A percentile compares a stretch with the other conserved stretches of the same genome.
These are phyloP conservation scores for Rhea americana DNA, from an alignment of 2,113 vertebrate genomes.

Conservation along the genomic window DNA sequence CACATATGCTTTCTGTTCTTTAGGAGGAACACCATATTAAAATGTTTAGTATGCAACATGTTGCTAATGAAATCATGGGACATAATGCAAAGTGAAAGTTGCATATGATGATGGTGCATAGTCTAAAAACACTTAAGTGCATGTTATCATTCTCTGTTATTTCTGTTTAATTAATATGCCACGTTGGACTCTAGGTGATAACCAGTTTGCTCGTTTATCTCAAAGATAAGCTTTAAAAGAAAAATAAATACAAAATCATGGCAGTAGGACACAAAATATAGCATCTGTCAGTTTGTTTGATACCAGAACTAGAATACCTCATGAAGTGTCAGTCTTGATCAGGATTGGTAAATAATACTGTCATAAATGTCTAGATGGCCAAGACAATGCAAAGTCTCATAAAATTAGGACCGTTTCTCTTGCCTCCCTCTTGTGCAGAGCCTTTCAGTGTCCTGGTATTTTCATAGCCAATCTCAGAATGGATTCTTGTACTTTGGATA, in stretches of 20 bases:
- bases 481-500: background rate
- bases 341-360: background rate
- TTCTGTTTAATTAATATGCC: background rate
- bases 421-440: background rate
- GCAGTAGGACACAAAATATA: background rate
- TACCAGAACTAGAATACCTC: background rate
- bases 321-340: background rate
- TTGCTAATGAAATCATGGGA: background rate
- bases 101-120: background rate
- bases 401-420: background rate
- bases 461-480: background rate
- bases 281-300: background rate
- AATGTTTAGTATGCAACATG: background rate
- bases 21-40: background rate
- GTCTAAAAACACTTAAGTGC: background rate
- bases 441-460: background rate
- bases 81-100: background rate
- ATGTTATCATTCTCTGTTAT: background rate
- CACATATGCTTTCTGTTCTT: background rate
- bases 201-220: slow-evolving; percentile 5
- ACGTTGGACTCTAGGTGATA: slow-evolving; percentile 25
- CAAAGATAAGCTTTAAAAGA: slow-evolving; percentile 14
- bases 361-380: background rate
- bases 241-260: background rate
- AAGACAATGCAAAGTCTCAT: background rate